Evolutionary conservation across 1,140 invertebrate genomes (phyloP).

Genomic region (Orius insidiosus): DNA sequence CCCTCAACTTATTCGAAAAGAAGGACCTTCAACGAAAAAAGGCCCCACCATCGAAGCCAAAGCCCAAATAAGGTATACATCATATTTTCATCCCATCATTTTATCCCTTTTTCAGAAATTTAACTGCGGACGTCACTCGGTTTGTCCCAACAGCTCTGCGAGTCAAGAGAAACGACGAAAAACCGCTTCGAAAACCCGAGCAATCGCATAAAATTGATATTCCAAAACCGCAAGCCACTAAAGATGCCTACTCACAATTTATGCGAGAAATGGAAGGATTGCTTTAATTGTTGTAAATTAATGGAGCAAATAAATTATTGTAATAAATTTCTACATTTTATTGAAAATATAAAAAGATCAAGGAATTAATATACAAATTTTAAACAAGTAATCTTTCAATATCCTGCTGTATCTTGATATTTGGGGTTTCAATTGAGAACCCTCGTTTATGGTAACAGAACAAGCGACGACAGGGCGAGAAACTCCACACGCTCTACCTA

Average conservation of each 20-base stretch:
- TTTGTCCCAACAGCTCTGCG: constrained; percentile 85
- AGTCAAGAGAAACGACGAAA: constrained; percentile 67
- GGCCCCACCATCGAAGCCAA: constrained; percentile 77
- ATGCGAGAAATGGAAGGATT: constrained; percentile 96
- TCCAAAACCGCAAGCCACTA: constrained; percentile 41
- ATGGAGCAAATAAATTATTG: too few species aligned
- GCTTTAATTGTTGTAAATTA: too few species aligned
- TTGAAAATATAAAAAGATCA: constrained; percentile 6
- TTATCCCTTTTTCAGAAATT: constrained; percentile 39
- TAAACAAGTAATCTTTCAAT: constrained; percentile 94
- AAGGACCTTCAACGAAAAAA: constrained; percentile 27
- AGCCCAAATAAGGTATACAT: constrained; percentile 62
- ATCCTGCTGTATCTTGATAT: constrained; percentile 82
- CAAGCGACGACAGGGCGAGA: constrained; percentile 93
- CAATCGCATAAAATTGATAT: constrained; percentile 12
- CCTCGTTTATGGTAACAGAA: constrained; percentile 89
- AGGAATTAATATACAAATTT: constrained; percentile 21
- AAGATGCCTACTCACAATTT: constrained; percentile 94
- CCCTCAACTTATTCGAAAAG: constrained; percentile 58
- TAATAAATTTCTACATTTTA: too few species aligned
- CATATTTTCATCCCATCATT: not conserved
- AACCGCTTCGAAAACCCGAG: constrained; percentile 24
- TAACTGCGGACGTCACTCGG: constrained; percentile 85
- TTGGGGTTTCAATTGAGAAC: constrained; percentile 90
- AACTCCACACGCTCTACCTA: constrained; percentile 95